These are phyloP conservation scores for Spheniscus humboldti DNA, from an alignment of 2,797 vertebrate genomes.

Conservation along the genomic window DNA sequence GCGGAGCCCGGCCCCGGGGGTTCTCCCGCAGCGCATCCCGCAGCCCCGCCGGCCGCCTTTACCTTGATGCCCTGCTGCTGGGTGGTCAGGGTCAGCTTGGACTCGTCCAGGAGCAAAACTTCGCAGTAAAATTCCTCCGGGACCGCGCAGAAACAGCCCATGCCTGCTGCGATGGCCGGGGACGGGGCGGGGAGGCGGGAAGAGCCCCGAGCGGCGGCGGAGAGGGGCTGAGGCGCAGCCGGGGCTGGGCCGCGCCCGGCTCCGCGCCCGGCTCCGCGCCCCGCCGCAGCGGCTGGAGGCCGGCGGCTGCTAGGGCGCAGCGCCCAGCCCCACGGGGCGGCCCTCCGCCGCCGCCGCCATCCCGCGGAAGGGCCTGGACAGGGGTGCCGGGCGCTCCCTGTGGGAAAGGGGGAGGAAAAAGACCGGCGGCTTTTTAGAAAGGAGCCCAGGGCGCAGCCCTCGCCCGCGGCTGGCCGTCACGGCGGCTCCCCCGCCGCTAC, in stretches of 20 bases:
- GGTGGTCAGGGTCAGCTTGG: conserved; percentile 83
- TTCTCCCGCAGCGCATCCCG: background rate
- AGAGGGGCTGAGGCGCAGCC: background rate
- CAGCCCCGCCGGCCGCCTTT: background rate
- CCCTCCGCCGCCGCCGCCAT: background rate
- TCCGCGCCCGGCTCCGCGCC: background rate
- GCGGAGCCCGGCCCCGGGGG: background rate
- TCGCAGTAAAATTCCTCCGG: conserved; percentile 90
- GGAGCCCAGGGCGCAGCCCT: background rate
- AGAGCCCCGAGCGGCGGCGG: background rate
- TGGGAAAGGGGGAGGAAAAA: background rate
- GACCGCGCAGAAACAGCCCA: conserved; percentile 86
- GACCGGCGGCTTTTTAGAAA: background rate
- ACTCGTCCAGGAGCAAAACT: conserved; percentile 87
- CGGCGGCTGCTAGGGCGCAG: background rate
- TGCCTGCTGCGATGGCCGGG: conserved; percentile 48
- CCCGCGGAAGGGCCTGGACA: background rate
- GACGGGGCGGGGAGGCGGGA: background rate
- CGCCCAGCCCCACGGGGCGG: background rate
- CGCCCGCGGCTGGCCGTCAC: background rate
- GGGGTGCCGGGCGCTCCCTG: background rate
- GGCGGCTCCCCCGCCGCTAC: background rate
- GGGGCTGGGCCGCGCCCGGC: background rate
- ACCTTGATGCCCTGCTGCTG: conserved; percentile 89
- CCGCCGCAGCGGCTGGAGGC: background rate